Evolutionary conservation across 2,888 invertebrate genomes (phyloP).

Genomic region (Abscondita cerata): DNA sequence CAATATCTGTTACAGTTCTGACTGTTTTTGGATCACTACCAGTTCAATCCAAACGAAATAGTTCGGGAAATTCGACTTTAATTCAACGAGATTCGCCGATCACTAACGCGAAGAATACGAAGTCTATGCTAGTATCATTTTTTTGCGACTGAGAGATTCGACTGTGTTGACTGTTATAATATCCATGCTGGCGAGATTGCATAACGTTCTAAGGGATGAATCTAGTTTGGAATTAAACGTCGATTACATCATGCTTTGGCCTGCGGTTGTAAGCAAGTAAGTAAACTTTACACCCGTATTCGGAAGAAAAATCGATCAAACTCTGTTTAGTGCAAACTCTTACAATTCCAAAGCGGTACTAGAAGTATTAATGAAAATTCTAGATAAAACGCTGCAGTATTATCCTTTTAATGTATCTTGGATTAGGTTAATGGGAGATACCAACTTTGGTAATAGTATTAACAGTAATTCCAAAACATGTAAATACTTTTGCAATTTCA

Average conservation of each 20-base stretch:
- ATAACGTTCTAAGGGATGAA: conserved; percentile 87
- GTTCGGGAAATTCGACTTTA: conserved; percentile 59
- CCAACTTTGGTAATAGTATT: conserved; percentile 70
- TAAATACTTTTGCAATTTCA: no score
- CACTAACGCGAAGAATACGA: conserved; percentile 61
- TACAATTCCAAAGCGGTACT: conserved; percentile 75
- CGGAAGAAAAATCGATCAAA: no score
- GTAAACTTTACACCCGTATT: conserved; percentile 34
- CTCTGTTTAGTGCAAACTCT: conserved; percentile 64
- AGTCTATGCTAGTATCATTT: conserved; percentile 64
- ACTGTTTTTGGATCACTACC: conserved; percentile 63
- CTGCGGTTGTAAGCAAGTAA: conserved; percentile 82
- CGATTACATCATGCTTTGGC: conserved; percentile 88
- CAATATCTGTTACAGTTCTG: conserved; percentile 58
- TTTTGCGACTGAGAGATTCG: conserved; percentile 70
- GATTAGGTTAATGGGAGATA: conserved; percentile 79
- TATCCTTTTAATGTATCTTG: conserved; percentile 81
- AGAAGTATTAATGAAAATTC: conserved; percentile 80
- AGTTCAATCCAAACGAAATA: conserved; percentile 63
- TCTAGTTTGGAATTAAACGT: conserved; percentile 75
- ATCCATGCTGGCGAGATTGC: conserved; percentile 82
- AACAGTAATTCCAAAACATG: no score
- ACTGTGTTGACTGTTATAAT: conserved; percentile 81
- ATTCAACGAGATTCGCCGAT: conserved; percentile 61
- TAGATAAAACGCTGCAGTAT: conserved; percentile 78